Evolutionary conservation across 1,140 invertebrate genomes (phyloP), one percentile per base, ranked within the genome.

Genomic region (Drosophila bocki): DNA sequence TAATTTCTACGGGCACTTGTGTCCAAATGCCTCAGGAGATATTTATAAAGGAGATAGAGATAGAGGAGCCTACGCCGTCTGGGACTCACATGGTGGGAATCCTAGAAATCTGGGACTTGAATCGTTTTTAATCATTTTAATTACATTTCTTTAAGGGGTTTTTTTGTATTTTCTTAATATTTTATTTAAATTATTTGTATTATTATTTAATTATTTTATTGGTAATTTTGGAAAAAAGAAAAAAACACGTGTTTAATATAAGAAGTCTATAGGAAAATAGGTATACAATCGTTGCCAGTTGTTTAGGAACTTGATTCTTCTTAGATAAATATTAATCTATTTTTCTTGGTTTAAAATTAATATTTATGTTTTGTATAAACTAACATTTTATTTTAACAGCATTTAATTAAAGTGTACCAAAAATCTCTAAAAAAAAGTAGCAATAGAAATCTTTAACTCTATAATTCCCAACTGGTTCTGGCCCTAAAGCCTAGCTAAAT

Each of bases 1-100:
- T 44, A 80, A 80, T 72, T 70, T 79, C 60, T 65, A 15, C 35
- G 45, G 0, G 37, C 65, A 64, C 60, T 65, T 33, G 62, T 47
- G 62, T 4, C 19, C 22, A 26, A 61, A 61, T 64, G 39, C 56
- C 19, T 64, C 7, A 5, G 22, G 26, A 53, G 29, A 62, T 44
- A 68, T 80, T 53, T 56, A 57, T 59, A 19, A 29, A 26, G 13
- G 26, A 67, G 58, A 67, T 63, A 63, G 15, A 63, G 33, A 56
- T 26, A n/a, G 53, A 56, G 35, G 35, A 39, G 19, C 7, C 8
- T 4, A 3, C n/a, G 33, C 8, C 15, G 42, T 12, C 11, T 39
- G 42, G 32, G 22, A 47, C 22, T 62, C 6, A 29, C 42, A 26
- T 11, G 19, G 15, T 5, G 15, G 48, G 33, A 51, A 7, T 51